phyloP scores from a whole-genome alignment of 2,888 invertebrate species.

The Pyralis farinalis region DNA sequence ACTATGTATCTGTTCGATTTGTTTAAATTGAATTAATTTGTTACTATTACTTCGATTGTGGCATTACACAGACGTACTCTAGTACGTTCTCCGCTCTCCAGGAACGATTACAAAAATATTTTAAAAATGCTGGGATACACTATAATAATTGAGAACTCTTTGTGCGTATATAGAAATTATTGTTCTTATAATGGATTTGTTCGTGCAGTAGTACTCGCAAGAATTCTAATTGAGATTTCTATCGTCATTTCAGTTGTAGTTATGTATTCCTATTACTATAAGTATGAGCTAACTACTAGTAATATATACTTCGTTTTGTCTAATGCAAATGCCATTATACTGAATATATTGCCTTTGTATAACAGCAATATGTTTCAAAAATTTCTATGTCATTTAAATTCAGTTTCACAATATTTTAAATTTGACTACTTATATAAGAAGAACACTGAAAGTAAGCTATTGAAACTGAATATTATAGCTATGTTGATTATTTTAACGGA shows the following conservation, averaged over 20 bases:
- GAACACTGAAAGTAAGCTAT: too few relatives aligned
- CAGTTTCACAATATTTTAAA: not conserved
- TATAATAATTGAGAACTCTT: not conserved
- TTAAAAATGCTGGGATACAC: not conserved
- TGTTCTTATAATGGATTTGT: not conserved
- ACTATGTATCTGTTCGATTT: too few relatives aligned
- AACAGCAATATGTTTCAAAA: not conserved
- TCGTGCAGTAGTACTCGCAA: not conserved
- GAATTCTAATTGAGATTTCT: not conserved
- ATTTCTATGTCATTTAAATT: not conserved
- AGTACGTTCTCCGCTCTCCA: too few relatives aligned
- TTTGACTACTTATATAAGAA: too few relatives aligned
- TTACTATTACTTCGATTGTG: too few relatives aligned
- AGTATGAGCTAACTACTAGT: not conserved
- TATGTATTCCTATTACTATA: not conserved
- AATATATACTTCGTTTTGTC: not conserved
- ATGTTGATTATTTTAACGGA: too few relatives aligned
- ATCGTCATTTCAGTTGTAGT: not conserved
- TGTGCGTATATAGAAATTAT: slow-evolving; percentile 2
- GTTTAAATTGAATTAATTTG: too few relatives aligned
- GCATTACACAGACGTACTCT: too few relatives aligned
- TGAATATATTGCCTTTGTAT: not conserved
- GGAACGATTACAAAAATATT: not conserved
- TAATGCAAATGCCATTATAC: not conserved
- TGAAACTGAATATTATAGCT: too few relatives aligned